Conservation (phyloP, 2,888 invertebrate genomes). For the Leptopilina drosophilae region DNA sequence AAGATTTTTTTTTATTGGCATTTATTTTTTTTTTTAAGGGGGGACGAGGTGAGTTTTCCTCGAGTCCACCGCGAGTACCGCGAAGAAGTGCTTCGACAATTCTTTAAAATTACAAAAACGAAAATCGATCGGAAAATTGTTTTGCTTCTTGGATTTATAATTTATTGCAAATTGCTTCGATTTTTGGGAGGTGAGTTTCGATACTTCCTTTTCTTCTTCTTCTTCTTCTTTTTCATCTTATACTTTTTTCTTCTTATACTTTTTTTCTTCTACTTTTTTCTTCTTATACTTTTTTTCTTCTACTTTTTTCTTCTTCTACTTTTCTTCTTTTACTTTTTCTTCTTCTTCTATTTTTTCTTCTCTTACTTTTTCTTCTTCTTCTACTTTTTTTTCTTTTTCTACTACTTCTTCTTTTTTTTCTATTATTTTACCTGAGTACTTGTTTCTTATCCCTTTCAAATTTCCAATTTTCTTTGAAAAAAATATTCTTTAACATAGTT, state of each 20-base stretch:
- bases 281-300: neutral
- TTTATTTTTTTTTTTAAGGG: neutral
- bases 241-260: neutral
- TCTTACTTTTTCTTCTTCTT: too few species aligned
- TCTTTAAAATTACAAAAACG: constrained; percentile 5
- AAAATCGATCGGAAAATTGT: constrained; percentile 7
- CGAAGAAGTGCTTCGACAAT: constrained; percentile 44
- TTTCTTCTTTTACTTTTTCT: neutral
- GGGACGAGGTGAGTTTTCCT: neutral
- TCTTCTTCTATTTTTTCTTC: neutral
- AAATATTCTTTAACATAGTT: too few species aligned
- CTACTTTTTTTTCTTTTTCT: neutral
- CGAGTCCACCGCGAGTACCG: constrained; percentile 40
- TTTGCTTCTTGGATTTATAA: constrained; percentile 20
- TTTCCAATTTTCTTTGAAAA: too few species aligned
- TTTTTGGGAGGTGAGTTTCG: constrained; percentile 21
- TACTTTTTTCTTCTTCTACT: too few species aligned
- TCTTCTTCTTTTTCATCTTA: neutral
- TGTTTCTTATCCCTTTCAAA: too few species aligned
- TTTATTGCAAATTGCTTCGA: constrained; percentile 2
- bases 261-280: too few species aligned
- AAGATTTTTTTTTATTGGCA: constrained; percentile 1
- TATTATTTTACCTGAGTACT: too few species aligned
- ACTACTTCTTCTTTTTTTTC: too few species aligned
- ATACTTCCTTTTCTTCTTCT: neutral